These are phyloP conservation scores for Ptychobarbus kaznakovi DNA, from an alignment of 2,797 vertebrate genomes.

Conservation along the genomic window DNA sequence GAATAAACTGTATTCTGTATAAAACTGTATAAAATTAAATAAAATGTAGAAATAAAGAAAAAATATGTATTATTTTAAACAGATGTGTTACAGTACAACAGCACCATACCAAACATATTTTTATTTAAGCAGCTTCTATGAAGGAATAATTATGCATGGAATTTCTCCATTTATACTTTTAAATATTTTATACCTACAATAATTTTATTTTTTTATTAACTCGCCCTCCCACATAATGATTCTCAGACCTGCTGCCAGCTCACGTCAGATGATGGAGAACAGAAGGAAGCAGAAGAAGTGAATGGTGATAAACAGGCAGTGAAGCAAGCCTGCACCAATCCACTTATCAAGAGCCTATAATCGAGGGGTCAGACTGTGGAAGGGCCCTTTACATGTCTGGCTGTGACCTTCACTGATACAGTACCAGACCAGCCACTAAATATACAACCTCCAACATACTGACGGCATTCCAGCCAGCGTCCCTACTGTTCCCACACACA, in stretches of 20 bases:
- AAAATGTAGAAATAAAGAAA: neutral
- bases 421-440: conserved; percentile 50
- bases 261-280: conserved; percentile 39
- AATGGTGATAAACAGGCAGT: conserved; percentile 20
- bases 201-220: neutral
- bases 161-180: neutral
- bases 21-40: neutral
- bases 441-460: conserved; percentile 48
- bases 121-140: neutral
- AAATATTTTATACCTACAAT: neutral
- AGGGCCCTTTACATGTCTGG: conserved; percentile 17
- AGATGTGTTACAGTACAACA: neutral
- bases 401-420: conserved; percentile 48
- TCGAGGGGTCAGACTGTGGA: conserved; percentile 20
- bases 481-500: conserved; percentile 38
- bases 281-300: conserved; percentile 31
- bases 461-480: conserved; percentile 27
- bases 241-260: conserved; percentile 28
- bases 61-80: neutral
- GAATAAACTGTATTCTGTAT: neutral
- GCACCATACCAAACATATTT: neutral
- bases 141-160: neutral
- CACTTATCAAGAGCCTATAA: conserved; percentile 45
- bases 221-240: neutral
- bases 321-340: conserved; percentile 1